Percentiles rank a stretch among this genome's conserved stretches.
Evolutionary conservation across 2,797 vertebrate species (phyloP).

Genomic region (Sebastes cheni): DNA sequence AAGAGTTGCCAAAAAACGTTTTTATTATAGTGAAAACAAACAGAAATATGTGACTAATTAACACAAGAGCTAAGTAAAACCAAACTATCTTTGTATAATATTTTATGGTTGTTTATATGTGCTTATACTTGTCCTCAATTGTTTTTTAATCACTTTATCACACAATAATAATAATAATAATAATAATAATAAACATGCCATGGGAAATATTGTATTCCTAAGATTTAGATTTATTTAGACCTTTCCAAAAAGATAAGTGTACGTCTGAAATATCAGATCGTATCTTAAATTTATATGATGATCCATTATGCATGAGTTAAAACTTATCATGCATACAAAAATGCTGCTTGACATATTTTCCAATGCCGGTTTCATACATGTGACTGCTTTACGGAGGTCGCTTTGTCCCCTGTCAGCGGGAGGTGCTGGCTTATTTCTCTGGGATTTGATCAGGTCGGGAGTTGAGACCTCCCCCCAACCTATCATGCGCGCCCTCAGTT

Average conservation of each 20-base stretch:
- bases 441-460: constrained; percentile 41
- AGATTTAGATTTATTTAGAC: not conserved
- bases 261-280: too few relatives aligned
- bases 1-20: too few relatives aligned
- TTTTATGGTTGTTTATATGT: too few relatives aligned
- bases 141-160: too few relatives aligned
- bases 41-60: too few relatives aligned
- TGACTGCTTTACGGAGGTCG: not conserved
- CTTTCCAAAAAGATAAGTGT: too few relatives aligned
- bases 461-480: constrained; percentile 6
- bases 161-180: too few relatives aligned
- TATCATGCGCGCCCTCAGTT: constrained; percentile 11
- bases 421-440: constrained; percentile 15
- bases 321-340: not conserved
- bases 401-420: constrained; percentile 16
- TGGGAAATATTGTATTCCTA: not conserved
- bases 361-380: not conserved
- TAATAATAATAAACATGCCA: not conserved
- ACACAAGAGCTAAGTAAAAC: too few relatives aligned
- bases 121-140: too few relatives aligned
- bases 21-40: too few relatives aligned
- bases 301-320: not conserved
- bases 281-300: not conserved
- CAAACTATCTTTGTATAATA: too few relatives aligned
- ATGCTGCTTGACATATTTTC: not conserved